Evolutionary conservation across 2,797 vertebrate genomes (phyloP), one percentile per base, ranked within the genome.

Genomic region (Valencia hispanica): DNA sequence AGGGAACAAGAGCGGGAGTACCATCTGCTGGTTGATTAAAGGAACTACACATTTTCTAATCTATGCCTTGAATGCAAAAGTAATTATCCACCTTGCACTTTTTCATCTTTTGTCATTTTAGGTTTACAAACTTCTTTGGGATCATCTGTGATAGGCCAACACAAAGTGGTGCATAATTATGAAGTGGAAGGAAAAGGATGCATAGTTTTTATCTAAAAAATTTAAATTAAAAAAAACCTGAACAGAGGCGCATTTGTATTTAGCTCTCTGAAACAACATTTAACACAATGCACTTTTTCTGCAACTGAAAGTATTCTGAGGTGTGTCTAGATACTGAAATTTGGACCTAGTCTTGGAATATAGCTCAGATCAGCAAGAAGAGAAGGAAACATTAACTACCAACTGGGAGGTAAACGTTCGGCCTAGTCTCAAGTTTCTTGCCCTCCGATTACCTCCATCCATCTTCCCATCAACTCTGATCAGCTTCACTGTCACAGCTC

Each of bases 21-120:
- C 87, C 88, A 91, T 79, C 93, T 91, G 79, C 88, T 89, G 92
- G 85, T 0, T 0, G 41, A 47, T 11, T 20, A 0, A 0, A 32
- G 17, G 34, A 81, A 91, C 82, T 86, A 72, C 82, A 72, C 0
- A 0, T 17, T 3, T 25, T 41, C 36, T 36, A 43, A 75, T 59
- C 6, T 14, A 55, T 27, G 17, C 7, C 32, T 9, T 1, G 30
- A 34, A 0, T 51, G 50, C 1, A 1, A 51, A 51, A 51, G 50
- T 22, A 22, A 51, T 51, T 51, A 51, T 51, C 20, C 50, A 51
- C 50, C 20, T 51, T 51, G 50, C 50, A 22, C 50, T 51, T 51
- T 48, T 20, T 48, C 47, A 5, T 14, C 47, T 18, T 20, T 48
- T 20, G 47, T 48, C 3, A 5, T 20, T 15, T 43, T 10, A 47